Conservation (phyloP, 2,888 invertebrate genomes). For the Cerastis leucographa region DNA sequence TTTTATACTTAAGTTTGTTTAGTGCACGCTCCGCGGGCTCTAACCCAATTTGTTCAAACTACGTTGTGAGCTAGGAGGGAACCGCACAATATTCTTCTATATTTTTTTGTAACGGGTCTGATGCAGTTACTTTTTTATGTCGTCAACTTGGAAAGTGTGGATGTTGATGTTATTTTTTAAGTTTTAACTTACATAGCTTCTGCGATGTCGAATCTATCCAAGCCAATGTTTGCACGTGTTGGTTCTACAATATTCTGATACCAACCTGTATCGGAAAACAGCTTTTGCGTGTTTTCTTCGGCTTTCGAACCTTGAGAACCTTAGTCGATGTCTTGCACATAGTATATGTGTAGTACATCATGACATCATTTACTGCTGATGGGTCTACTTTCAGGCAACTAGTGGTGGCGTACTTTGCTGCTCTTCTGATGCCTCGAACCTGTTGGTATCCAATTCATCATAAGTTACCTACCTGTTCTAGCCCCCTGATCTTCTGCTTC, state of each 20-base stretch:
- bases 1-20: constrained; percentile 26
- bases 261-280: constrained; percentile 56
- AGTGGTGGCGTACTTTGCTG: constrained; percentile 52
- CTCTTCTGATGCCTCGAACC: constrained; percentile 50
- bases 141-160: neutral
- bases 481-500: constrained; percentile 17
- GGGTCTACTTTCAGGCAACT: constrained; percentile 43
- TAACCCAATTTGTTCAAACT: constrained; percentile 23
- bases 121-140: constrained; percentile 21
- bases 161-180: neutral
- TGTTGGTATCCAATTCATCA: constrained; percentile 61
- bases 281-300: constrained; percentile 47
- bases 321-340: constrained; percentile 44
- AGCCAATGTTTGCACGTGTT: constrained; percentile 51
- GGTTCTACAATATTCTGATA: constrained; percentile 55
- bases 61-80: neutral
- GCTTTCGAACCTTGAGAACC: constrained; percentile 48
- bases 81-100: neutral
- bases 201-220: constrained; percentile 23
- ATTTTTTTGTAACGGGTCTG: neutral
- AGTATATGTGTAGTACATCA: constrained; percentile 50
- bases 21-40: constrained; percentile 6
- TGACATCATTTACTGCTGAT: constrained; percentile 43
- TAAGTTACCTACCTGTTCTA: constrained; percentile 54
- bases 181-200: constrained; percentile 4